A percentile compares a stretch with the other conserved stretches of the same genome.
Evolutionary conservation across 2,113 vertebrate species (phyloP).

Genomic region (Electrona antarctica): DNA sequence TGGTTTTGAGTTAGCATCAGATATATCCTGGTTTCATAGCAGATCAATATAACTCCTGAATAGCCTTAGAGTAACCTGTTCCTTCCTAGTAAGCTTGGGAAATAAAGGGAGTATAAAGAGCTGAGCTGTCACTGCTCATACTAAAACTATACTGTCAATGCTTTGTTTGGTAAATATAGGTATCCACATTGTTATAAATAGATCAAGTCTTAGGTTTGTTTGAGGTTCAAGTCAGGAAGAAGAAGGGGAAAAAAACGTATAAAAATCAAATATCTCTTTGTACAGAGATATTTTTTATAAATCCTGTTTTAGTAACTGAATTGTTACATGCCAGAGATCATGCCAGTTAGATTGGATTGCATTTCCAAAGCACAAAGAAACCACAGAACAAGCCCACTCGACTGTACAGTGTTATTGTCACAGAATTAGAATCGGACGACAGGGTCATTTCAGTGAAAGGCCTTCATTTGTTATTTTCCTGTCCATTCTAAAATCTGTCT

Average conservation of each 20-base stretch:
- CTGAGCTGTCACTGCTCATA: too few relatives aligned
- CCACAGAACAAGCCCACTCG: slow-evolving; percentile 48
- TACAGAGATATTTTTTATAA: slow-evolving; percentile 20
- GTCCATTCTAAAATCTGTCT: neutral
- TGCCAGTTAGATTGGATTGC: slow-evolving; percentile 31
- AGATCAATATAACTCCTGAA: too few relatives aligned
- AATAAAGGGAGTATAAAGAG: neutral
- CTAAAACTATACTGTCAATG: too few relatives aligned
- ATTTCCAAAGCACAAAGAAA: slow-evolving; percentile 50
- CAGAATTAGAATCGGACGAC: slow-evolving; percentile 4
- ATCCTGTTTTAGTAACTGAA: slow-evolving; percentile 21
- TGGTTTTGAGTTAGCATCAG: too few relatives aligned
- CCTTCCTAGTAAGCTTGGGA: neutral
- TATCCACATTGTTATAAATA: slow-evolving; percentile 1
- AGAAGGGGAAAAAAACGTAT: slow-evolving; percentile 11
- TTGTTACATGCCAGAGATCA: slow-evolving; percentile 33
- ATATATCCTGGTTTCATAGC: too few relatives aligned
- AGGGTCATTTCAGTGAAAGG: neutral
- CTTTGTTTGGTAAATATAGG: neutral
- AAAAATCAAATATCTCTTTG: slow-evolving; percentile 1
- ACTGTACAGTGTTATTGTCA: slow-evolving; percentile 27
- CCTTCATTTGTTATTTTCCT: neutral
- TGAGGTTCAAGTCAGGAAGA: slow-evolving; percentile 21
- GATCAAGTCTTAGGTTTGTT: slow-evolving; percentile 21
- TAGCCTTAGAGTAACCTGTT: neutral